phyloP scores from a whole-genome alignment of 2,797 vertebrate genomes.

The Neomorphus geoffroyi region DNA sequence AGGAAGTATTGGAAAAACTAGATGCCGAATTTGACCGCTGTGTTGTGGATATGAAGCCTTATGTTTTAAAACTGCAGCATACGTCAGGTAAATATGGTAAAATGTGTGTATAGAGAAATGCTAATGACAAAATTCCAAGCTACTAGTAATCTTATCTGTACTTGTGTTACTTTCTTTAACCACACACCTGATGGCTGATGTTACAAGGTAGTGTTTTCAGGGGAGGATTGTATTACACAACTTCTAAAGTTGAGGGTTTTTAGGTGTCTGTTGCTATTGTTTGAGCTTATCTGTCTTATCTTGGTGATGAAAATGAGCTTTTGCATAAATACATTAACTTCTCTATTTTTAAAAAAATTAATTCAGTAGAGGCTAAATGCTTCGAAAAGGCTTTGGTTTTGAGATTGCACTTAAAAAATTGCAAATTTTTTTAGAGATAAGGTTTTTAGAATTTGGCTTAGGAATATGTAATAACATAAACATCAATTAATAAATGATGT shows the following conservation, averaged over 20 bases:
- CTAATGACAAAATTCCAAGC: neutral
- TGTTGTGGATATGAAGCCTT: conserved; percentile 91
- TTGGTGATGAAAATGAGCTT: neutral
- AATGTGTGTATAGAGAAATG: neutral
- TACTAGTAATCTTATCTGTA: neutral
- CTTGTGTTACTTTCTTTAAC: neutral
- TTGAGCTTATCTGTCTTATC: neutral
- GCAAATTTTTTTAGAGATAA: neutral
- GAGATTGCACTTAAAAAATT: neutral
- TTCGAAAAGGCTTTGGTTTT: neutral
- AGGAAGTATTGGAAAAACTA: conserved; percentile 82
- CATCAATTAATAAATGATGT: neutral
- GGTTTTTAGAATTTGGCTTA: neutral
- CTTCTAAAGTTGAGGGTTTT: neutral
- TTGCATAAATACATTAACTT: neutral
- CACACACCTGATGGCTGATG: neutral
- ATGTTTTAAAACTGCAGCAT: conserved; percentile 84
- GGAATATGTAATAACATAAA: neutral
- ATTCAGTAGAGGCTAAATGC: neutral
- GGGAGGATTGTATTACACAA: neutral
- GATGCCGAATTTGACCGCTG: conserved; percentile 89
- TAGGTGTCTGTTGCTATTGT: neutral
- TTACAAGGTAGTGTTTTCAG: neutral
- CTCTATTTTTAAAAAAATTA: neutral
- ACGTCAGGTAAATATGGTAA: conserved; percentile 81